These are phyloP conservation scores for Jacana jacana DNA, from an alignment of 2,113 vertebrate species.

Conservation along the genomic window DNA sequence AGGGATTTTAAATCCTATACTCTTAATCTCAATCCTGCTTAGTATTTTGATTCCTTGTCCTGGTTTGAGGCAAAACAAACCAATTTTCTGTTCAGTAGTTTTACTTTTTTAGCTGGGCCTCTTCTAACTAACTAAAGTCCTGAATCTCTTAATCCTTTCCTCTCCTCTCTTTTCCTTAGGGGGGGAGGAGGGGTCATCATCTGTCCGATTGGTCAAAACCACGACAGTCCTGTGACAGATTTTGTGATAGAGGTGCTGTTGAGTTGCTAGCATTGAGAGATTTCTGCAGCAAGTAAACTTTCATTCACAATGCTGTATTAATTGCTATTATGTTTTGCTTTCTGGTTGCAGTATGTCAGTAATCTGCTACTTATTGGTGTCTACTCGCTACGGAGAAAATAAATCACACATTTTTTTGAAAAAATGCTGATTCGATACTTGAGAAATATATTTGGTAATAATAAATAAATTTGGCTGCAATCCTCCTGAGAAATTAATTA, in stretches of 20 bases:
- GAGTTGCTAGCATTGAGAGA: neutral
- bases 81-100: too few species aligned
- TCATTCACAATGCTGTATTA: slow-evolving; percentile 21
- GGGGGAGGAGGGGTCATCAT: too few species aligned
- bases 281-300: neutral
- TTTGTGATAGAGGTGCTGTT: neutral
- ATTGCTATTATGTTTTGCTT: slow-evolving; percentile 61
- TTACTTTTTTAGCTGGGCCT: too few species aligned
- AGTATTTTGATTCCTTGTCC: too few species aligned
- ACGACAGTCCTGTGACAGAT: neutral
- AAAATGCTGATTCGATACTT: slow-evolving; percentile 12
- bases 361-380: slow-evolving; percentile 59
- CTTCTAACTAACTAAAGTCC: too few species aligned
- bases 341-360: slow-evolving; percentile 25
- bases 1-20: neutral
- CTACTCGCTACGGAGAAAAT: slow-evolving; percentile 17
- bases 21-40: neutral
- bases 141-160: too few species aligned
- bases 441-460: slow-evolving; percentile 44
- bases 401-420: slow-evolving; percentile 40
- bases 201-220: too few species aligned
- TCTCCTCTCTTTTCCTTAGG: too few species aligned
- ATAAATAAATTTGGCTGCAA: slow-evolving; percentile 56
- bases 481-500: slow-evolving; percentile 59
- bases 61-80: too few species aligned